Base-by-base conservation (phyloP, 2,888 invertebrate species). In the Ditylenchus weischeri region DNA sequence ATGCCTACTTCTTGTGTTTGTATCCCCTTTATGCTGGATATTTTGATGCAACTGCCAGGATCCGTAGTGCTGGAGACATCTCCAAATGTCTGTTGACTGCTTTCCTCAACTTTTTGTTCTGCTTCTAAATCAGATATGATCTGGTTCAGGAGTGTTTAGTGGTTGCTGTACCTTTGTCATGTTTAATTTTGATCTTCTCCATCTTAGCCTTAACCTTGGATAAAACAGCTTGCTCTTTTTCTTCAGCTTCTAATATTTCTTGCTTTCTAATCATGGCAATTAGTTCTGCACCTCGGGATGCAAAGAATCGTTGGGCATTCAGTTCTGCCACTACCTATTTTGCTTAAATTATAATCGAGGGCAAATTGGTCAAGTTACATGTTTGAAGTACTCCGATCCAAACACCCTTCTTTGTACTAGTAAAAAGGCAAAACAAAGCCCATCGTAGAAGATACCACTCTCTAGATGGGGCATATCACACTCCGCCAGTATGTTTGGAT, bases 141-240 rank as follows among this genome's bases (percentile, higher is more conserved):
- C 11, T 43, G 43, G 43, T 43, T 43, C 8, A 43, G 43, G 43
- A 15, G 43, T 43, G 43, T 43, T 13, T 43, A 43, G 43, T 43
- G 13, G 15, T 43, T 3, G 13, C 43, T 43, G 15, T 48, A 63
- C 66, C 69, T 63, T 64, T 48, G 15, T 48, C 59, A 19, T 73
- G 70, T 36, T 64, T 66, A 29, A 63, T 63, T 19, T 68, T 70
- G 49, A 96, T 94, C 76, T 90, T 88, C 82, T 93, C 93, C 94
- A 96, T 95, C 85, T 95, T 95, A 66, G 89, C 88, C 84, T 92
- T 92, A 64, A 96, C 92, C 84, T 93, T 93, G 78, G 90, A 89
- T 75, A 96, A 86, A 66, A 93, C 90, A 74, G 88, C 88, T 47
- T 88, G 87, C 83, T 96, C 95, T 64, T 89, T 88, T 66, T 90